A percentile compares a stretch with the other conserved stretches of the same genome.
Evolutionary conservation across 2,888 invertebrate genomes (phyloP).

Genomic region (Melipona bicolor): DNA sequence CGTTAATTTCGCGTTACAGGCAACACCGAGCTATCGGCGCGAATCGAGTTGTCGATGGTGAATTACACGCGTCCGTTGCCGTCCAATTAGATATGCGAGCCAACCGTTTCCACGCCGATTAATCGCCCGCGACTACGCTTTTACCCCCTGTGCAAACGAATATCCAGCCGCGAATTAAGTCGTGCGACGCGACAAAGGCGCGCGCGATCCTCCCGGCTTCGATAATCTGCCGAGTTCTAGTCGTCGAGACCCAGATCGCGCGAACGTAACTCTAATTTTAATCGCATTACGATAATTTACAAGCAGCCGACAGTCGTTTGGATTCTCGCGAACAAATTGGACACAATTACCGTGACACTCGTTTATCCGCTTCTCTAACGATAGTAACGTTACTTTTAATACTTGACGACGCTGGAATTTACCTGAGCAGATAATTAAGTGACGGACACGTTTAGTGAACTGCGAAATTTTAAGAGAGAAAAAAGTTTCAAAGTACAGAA

Average conservation of each 20-base stretch:
- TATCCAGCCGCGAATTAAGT: conserved; percentile 10
- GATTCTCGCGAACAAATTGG: conserved; percentile 4
- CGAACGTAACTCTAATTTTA: not conserved
- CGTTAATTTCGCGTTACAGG: conserved; percentile 54
- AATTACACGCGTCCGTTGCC: conserved; percentile 61
- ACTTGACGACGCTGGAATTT: not conserved
- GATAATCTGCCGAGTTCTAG: not conserved
- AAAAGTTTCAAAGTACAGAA: no score
- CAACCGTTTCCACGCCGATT: conserved; percentile 48
- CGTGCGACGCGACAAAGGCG: conserved; percentile 8
- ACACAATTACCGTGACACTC: not conserved
- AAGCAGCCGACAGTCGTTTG: not conserved
- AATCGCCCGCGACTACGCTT: conserved; percentile 39
- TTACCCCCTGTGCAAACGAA: conserved; percentile 17
- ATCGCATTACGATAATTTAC: conserved; percentile 15
- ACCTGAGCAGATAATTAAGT: not conserved
- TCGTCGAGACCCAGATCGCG: not conserved
- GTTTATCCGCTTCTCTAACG: not conserved
- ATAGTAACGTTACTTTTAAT: not conserved
- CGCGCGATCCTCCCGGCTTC: not conserved
- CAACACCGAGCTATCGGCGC: conserved; percentile 44
- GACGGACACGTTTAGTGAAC: not conserved
- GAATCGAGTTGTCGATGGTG: conserved; percentile 53
- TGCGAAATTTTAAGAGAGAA: no score
- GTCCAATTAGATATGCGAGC: conserved; percentile 67